Evolutionary conservation across 1,140 invertebrate genomes (phyloP).

Genomic region (Zelostemma sp.): DNA sequence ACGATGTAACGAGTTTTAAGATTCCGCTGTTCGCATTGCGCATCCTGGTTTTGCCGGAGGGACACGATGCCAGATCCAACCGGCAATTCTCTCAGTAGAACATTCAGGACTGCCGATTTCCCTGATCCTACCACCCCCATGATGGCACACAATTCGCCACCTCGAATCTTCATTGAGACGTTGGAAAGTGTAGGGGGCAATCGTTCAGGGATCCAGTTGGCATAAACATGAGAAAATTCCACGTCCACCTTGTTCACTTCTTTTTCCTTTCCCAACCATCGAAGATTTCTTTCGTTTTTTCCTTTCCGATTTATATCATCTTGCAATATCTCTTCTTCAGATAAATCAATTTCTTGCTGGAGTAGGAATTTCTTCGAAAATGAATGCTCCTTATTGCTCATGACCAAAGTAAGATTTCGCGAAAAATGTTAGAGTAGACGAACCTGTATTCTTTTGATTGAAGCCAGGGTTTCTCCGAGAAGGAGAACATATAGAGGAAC

Average conservation of each 20-base stretch:
- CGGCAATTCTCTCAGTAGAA: constrained; percentile 80
- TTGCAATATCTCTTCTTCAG: no score
- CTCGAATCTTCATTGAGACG: no score
- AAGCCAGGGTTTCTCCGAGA: constrained; percentile 76
- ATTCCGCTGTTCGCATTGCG: constrained; percentile 36
- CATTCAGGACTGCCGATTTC: constrained; percentile 82
- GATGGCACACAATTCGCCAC: constrained; percentile 70
- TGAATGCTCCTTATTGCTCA: no score
- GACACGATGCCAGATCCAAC: constrained; percentile 74
- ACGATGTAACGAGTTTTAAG: constrained; percentile 24
- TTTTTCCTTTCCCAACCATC: constrained; percentile 2
- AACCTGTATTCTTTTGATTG: constrained; percentile 73
- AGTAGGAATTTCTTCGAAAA: no score
- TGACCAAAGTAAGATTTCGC: no score
- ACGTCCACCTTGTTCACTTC: constrained; percentile 12
- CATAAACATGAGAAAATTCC: constrained; percentile 48
- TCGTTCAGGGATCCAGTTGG: constrained; percentile 60
- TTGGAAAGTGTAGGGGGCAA: constrained; percentile 71
- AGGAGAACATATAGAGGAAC: constrained; percentile 80
- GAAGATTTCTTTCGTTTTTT: background rate
- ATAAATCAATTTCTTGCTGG: no score
- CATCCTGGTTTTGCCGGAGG: constrained; percentile 60
- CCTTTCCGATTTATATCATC: no score
- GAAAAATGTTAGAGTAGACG: background rate
- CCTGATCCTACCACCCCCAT: constrained; percentile 85